Base-by-base conservation (phyloP, 1,140 invertebrate species). In the Rhizoglyphus robini region DNA sequence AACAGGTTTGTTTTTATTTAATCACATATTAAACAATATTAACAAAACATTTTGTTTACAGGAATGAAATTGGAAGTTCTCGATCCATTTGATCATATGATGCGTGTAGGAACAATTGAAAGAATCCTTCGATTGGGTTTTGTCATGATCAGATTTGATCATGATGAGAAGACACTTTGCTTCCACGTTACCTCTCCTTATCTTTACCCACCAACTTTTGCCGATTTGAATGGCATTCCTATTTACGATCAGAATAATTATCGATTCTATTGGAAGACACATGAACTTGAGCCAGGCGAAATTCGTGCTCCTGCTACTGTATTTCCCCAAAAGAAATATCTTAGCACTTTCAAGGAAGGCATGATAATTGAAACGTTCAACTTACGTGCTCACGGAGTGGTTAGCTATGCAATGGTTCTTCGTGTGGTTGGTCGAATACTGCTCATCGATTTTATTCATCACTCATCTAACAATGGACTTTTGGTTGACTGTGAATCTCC, bases 301-400 rank as follows among this genome's bases (percentile, higher is more conserved):
- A 11, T 18, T 41, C 36, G 8, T 41, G 3, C 15, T 23, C 20
- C 48, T 25, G 29, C 8, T 20, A 13, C 15, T 2, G 3, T 51
- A 27, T 51, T 51, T 51, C 29, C n/a, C 48, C 15, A 4, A 8
- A 13, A 3, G 13, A 23, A 3, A 1, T 4, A n/a, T 8, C 3
- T 1, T 51, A 23, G 23, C 23, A 25, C 13, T 51, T 60, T 34
- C 27, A 60, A 46, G 27, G 15, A 60, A 34, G 58, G 58, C 13
- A 60, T 51, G 58, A 46, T 60, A 2, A 11, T 60, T 29, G 58
- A 60, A 27, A 38, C 32, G 11, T 60, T 60, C 58, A 60, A 60
- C 15, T 13, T 60, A 27, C 15, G 15, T 34, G 58, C 30, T 2
- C 15, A 60, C 13, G 58, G 32, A 27, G 27, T 60, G 2, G 29